A percentile compares a stretch with the other conserved stretches of the same genome.
Evolutionary conservation across 2,797 vertebrate genomes (phyloP).

Genomic region (Neosalanx taihuensis): DNA sequence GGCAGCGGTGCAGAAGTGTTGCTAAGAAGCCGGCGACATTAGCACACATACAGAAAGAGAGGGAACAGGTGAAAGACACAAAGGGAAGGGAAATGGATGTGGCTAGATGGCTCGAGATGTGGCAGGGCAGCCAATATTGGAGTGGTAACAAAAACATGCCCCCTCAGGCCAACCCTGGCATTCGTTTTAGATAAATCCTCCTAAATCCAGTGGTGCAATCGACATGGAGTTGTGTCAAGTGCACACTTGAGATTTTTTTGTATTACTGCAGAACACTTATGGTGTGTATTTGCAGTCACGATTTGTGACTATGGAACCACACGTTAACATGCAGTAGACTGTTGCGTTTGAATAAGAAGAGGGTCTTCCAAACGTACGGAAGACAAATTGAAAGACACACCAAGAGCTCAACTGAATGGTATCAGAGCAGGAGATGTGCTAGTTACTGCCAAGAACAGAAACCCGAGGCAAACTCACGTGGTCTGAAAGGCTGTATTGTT

Average conservation of each 20-base stretch:
- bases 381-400: background rate
- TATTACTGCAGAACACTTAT: too few relatives aligned
- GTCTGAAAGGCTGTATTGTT: slow-evolving; percentile 44
- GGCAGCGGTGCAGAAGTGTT: slow-evolving; percentile 42
- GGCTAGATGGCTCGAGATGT: background rate
- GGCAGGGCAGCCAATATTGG: too few relatives aligned
- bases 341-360: background rate
- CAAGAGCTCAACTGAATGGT: slow-evolving; percentile 9
- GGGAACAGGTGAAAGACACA: background rate
- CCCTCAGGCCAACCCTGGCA: too few relatives aligned
- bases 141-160: too few relatives aligned
- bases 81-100: background rate
- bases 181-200: too few relatives aligned
- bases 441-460: slow-evolving; percentile 33
- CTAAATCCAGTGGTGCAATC: too few relatives aligned
- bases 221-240: too few relatives aligned
- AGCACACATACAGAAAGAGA: slow-evolving; percentile 39
- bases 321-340: background rate
- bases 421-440: slow-evolving; percentile 11
- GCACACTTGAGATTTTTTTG: background rate
- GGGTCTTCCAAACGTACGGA: background rate
- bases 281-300: too few relatives aligned
- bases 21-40: slow-evolving; percentile 55
- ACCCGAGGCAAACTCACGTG: slow-evolving; percentile 27
- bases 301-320: too few relatives aligned